These are phyloP conservation scores for Sinocyclocheilus maitianheensis DNA, from an alignment of 2,113 vertebrate genomes.

Conservation along the genomic window DNA sequence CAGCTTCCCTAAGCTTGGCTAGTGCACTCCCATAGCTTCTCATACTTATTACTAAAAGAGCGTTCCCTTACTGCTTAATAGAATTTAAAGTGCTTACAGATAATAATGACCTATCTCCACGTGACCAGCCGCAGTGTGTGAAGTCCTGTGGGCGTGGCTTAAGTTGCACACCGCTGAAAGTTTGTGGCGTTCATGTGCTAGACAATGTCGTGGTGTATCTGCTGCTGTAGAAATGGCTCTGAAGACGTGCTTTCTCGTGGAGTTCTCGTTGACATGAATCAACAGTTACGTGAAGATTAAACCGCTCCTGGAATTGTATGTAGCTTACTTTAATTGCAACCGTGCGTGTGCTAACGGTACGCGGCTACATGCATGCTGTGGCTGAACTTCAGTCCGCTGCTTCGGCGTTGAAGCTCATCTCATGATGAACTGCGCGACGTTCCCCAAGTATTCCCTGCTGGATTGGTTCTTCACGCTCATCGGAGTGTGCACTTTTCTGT, in stretches of 20 bases:
- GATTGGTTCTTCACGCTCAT: constrained; percentile 77
- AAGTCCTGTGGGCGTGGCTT: background rate
- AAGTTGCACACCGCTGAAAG: background rate
- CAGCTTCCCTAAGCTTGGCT: background rate
- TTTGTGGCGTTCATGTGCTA: background rate
- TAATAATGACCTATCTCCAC: background rate
- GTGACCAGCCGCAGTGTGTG: background rate
- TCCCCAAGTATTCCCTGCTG: constrained; percentile 70
- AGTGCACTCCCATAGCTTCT: background rate
- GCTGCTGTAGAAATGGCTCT: background rate
- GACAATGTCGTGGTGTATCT: background rate
- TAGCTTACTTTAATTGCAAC: background rate
- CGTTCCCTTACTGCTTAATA: too few species aligned
- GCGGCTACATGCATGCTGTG: background rate
- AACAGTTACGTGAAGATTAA: background rate
- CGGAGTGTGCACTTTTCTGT: constrained; percentile 77
- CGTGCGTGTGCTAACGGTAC: background rate
- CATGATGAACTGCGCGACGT: constrained; percentile 59
- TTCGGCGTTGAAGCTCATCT: background rate
- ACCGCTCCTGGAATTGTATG: background rate
- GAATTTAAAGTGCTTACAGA: too few species aligned
- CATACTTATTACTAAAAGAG: too few species aligned
- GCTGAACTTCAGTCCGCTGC: background rate
- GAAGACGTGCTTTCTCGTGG: background rate
- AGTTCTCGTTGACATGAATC: background rate